Conservation (phyloP, 2,888 invertebrate genomes). For the Pterostichus madidus region DNA sequence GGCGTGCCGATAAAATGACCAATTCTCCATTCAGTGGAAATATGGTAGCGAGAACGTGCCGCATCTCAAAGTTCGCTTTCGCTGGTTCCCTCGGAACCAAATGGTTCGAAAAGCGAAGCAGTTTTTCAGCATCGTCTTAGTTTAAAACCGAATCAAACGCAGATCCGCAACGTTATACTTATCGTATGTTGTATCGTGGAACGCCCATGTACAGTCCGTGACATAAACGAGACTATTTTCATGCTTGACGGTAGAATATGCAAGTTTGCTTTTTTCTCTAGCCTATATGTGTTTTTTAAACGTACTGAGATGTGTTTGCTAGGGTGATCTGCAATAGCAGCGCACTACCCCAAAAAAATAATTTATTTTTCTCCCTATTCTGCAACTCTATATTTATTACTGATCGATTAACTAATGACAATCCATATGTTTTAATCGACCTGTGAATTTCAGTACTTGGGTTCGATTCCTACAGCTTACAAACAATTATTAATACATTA, state of each 20-base stretch:
- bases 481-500: too few species aligned
- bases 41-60: not conserved
- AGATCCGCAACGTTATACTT: conserved; percentile 11
- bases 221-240: not conserved
- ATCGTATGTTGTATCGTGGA: conserved; percentile 34
- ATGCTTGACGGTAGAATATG: not conserved
- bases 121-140: conserved; percentile 22
- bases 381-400: too few species aligned
- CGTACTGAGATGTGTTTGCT: too few species aligned
- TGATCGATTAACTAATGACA: too few species aligned
- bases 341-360: too few species aligned
- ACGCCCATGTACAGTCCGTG: conserved; percentile 4
- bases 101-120: conserved; percentile 36
- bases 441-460: too few species aligned
- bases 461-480: too few species aligned
- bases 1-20: conserved; percentile 25
- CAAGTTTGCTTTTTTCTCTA: too few species aligned
- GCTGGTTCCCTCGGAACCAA: not conserved
- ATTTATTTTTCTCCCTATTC: too few species aligned
- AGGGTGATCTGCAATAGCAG: too few species aligned
- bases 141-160: conserved; percentile 25
- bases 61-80: not conserved
- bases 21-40: not conserved
- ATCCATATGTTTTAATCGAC: too few species aligned
- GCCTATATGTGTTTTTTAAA: too few species aligned